These are phyloP conservation scores for Moxostoma hubbsi DNA, from an alignment of 2,797 vertebrate species.

Conservation along the genomic window DNA sequence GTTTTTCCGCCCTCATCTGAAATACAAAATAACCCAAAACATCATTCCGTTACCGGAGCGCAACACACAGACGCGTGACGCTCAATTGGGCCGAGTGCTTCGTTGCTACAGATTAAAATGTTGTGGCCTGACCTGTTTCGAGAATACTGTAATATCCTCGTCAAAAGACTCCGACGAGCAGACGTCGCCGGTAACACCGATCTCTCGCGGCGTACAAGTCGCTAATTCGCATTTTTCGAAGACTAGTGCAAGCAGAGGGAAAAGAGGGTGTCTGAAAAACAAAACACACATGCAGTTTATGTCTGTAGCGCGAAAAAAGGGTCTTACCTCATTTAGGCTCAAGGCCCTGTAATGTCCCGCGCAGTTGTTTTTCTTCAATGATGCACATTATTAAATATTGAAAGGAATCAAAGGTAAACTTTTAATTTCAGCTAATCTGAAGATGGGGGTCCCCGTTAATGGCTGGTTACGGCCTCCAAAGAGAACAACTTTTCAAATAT, in stretches of 20 bases:
- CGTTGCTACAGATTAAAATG: neutral
- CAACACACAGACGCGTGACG: too few species aligned
- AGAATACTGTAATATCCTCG: slow-evolving; percentile 94
- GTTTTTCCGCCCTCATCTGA: slow-evolving; percentile 84
- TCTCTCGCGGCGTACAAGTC: slow-evolving; percentile 90
- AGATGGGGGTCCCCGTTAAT: too few species aligned
- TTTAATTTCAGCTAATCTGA: too few species aligned
- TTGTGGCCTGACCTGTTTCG: slow-evolving; percentile 84
- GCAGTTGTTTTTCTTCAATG: neutral
- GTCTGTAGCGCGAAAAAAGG: neutral
- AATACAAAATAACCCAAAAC: slow-evolving; percentile 53
- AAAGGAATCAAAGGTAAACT: too few species aligned
- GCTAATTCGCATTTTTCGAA: slow-evolving; percentile 97
- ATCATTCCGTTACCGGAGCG: neutral
- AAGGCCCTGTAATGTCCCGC: neutral
- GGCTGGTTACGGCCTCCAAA: too few species aligned
- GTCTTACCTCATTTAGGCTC: neutral
- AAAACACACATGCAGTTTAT: neutral
- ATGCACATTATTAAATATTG: neutral
- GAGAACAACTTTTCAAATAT: too few species aligned
- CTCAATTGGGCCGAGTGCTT: neutral
- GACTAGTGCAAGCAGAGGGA: slow-evolving; percentile 93
- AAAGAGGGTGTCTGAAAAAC: slow-evolving; percentile 86
- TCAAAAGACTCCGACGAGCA: slow-evolving; percentile 94
- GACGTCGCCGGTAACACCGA: slow-evolving; percentile 88